Percentiles rank a stretch among this genome's conserved stretches.
These are phyloP conservation scores for Camponotus pennsylvanicus DNA, from an alignment of 1,140 invertebrate genomes.

Conservation along the genomic window DNA sequence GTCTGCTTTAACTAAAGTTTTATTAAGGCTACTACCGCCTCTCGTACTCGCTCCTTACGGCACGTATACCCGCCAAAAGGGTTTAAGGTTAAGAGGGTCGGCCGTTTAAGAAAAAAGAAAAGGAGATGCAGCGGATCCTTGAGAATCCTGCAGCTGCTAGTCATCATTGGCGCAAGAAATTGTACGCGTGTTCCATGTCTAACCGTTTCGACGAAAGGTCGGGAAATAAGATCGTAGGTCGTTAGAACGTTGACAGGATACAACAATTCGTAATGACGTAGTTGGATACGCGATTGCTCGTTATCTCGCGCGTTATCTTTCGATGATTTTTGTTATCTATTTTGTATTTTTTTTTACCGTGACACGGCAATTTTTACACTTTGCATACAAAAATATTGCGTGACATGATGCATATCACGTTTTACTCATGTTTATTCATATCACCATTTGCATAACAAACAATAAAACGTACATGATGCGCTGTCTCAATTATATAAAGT, in stretches of 20 bases:
- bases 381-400: slow-evolving; percentile 14
- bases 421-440: slow-evolving; percentile 17
- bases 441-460: slow-evolving; percentile 31
- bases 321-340: not conserved
- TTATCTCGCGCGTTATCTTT: not conserved
- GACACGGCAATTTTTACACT: not conserved
- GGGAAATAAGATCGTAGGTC: slow-evolving; percentile 67
- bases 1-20: slow-evolving; percentile 56
- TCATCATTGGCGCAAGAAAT: slow-evolving; percentile 68
- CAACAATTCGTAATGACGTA: slow-evolving; percentile 26
- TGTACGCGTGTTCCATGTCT: slow-evolving; percentile 58
- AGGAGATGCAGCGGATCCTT: slow-evolving; percentile 64
- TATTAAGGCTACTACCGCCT: slow-evolving; percentile 16
- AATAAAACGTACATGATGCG: not conserved
- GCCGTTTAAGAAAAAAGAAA: not conserved
- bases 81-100: slow-evolving; percentile 70
- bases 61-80: slow-evolving; percentile 42
- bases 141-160: slow-evolving; percentile 74
- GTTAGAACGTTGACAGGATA: slow-evolving; percentile 62
- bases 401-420: not conserved
- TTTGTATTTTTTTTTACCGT: not conserved
- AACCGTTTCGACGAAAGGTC: slow-evolving; percentile 38
- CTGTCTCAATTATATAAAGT: not conserved
- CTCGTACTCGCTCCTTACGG: slow-evolving; percentile 46
- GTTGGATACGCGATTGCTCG: slow-evolving; percentile 46